Conservation (phyloP, 2,888 invertebrate genomes). For the Ctenicera cuprea region DNA sequence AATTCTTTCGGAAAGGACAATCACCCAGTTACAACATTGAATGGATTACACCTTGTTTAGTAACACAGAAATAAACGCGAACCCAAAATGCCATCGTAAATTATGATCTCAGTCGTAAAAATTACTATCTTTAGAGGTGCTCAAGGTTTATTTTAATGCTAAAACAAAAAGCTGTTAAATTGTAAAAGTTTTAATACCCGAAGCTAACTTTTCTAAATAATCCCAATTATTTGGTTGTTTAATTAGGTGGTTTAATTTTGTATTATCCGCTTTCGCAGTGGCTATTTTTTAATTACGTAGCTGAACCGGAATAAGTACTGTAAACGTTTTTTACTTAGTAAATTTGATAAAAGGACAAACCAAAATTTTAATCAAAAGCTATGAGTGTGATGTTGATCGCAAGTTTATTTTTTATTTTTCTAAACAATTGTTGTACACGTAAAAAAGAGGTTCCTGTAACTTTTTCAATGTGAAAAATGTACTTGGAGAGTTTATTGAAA, state of each 20-base stretch:
- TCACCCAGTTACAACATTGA: constrained; percentile 13
- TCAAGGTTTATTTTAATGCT: constrained; percentile 3
- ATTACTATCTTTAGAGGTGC: constrained; percentile 2
- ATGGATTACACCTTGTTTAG: constrained; percentile 22
- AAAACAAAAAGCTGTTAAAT: neutral
- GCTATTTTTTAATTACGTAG: no score
- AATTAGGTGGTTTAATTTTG: neutral
- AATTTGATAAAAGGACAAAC: no score
- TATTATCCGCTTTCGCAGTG: neutral
- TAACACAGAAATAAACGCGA: constrained; percentile 22
- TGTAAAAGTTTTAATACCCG: neutral
- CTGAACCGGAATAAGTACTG: no score
- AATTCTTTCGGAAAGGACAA: constrained; percentile 10
- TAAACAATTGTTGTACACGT: no score
- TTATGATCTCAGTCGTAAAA: constrained; percentile 11
- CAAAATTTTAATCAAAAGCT: no score
- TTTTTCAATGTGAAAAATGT: no score
- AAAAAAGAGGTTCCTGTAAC: no score
- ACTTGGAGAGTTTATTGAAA: no score
- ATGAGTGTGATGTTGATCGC: no score
- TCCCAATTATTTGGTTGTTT: neutral
- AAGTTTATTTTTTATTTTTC: no score
- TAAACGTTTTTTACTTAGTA: no score
- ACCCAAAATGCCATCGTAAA: constrained; percentile 34
- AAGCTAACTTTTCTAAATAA: no score